Percentiles rank a stretch among this genome's conserved stretches.
Evolutionary conservation across 2,113 vertebrate species (phyloP).

Genomic region (Xenus cinereus): DNA sequence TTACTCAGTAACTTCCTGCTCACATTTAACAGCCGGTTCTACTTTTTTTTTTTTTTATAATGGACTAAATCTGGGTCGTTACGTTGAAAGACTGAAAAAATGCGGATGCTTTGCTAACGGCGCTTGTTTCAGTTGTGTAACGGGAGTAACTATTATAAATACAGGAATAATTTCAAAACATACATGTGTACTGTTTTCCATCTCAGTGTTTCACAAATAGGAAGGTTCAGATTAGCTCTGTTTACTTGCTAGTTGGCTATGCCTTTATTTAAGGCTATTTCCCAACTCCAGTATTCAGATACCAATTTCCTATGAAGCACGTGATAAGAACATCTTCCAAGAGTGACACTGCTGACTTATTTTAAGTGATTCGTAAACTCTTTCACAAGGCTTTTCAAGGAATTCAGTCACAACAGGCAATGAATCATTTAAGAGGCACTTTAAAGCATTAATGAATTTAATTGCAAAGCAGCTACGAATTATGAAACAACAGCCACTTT

Average conservation of each 20-base stretch:
- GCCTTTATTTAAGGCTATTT: slow-evolving; percentile 14
- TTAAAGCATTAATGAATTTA: not conserved
- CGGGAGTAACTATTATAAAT: slow-evolving; percentile 16
- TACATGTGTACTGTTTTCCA: slow-evolving; percentile 22
- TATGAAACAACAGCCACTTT: not conserved
- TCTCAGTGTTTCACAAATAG: slow-evolving; percentile 13
- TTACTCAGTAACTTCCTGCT: not conserved
- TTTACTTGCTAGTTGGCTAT: not conserved
- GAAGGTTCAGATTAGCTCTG: not conserved
- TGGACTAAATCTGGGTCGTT: not conserved
- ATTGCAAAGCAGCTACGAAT: not conserved
- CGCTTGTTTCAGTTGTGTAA: slow-evolving; percentile 1
- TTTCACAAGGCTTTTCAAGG: slow-evolving; percentile 35
- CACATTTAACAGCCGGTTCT: not conserved
- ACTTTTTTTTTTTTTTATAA: not conserved
- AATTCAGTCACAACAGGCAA: slow-evolving; percentile 26
- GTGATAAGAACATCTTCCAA: not conserved
- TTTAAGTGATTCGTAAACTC: slow-evolving; percentile 22
- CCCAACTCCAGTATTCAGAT: not conserved
- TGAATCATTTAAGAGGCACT: slow-evolving; percentile 14
- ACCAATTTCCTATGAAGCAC: not conserved
- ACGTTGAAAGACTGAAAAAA: not conserved
- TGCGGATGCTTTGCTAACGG: not conserved
- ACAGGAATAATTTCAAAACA: slow-evolving; percentile 26
- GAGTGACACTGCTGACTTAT: not conserved